Conservation (phyloP, 2,113 vertebrate genomes). For the Tympanuchus pallidicinctus region DNA sequence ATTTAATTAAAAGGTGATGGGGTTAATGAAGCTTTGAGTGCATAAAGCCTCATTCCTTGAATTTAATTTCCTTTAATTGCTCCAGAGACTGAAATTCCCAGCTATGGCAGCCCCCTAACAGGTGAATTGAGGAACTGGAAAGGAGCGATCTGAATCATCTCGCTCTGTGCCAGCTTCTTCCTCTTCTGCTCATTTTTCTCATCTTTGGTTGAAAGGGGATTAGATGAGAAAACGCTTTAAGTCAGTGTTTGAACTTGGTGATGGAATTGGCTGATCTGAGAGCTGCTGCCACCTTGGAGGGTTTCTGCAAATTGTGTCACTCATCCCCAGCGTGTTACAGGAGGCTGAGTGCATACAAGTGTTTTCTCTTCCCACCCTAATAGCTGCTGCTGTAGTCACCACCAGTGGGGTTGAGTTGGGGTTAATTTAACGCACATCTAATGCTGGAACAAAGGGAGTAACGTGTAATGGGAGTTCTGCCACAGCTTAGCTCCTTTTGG, state of each 20-base stretch:
- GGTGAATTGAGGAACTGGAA: conserved; percentile 49
- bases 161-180: conserved; percentile 17
- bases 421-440: background rate
- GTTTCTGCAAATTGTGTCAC: background rate
- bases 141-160: background rate
- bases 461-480: background rate
- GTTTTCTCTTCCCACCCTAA: too few relatives aligned
- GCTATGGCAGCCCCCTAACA: conserved; percentile 47
- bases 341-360: background rate
- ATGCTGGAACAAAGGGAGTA: background rate
- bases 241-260: background rate
- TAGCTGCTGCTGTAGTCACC: too few relatives aligned
- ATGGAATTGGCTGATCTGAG: background rate
- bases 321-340: background rate
- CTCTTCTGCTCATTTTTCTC: background rate
- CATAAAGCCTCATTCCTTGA: conserved; percentile 63
- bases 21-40: conserved; percentile 78
- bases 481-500: background rate
- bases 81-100: conserved; percentile 65
- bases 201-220: background rate
- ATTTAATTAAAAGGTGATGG: conserved; percentile 74
- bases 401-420: fast-evolving
- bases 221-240: background rate
- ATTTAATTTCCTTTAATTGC: conserved; percentile 78
- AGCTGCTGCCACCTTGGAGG: background rate